phyloP scores from a whole-genome alignment of 2,797 vertebrate species.

The Apodemus agrarius region DNA sequence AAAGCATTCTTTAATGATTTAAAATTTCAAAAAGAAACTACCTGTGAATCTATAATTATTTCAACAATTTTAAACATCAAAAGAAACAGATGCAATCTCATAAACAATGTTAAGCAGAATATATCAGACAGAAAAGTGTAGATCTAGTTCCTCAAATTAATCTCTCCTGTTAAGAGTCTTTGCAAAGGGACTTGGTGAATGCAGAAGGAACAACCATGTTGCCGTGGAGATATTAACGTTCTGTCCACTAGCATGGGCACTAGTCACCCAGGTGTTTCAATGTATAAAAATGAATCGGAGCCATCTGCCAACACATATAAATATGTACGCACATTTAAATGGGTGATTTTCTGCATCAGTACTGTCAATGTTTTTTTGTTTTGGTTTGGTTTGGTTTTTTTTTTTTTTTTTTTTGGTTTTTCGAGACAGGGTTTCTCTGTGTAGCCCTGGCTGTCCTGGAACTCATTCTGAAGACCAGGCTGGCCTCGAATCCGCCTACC shows the following conservation, averaged over 20 bases:
- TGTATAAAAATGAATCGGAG: slow-evolving; percentile 3
- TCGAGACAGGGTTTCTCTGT: too few species aligned
- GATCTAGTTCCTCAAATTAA: not conserved
- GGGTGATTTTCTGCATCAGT: not conserved
- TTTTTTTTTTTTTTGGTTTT: too few species aligned
- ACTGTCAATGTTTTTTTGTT: too few species aligned
- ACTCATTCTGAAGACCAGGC: too few species aligned
- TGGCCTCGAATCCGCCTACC: too few species aligned
- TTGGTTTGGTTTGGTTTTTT: too few species aligned
- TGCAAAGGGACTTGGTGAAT: not conserved
- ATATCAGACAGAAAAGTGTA: not conserved
- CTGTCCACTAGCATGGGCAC: not conserved
- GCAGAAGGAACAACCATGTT: not conserved
- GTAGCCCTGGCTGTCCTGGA: too few species aligned
- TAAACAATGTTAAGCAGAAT: slow-evolving; percentile 55
- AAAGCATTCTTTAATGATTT: slow-evolving; percentile 30
- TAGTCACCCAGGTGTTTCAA: not conserved
- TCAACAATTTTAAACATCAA: slow-evolving; percentile 2
- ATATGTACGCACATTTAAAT: not conserved
- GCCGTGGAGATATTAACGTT: not conserved
- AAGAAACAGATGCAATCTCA: slow-evolving; percentile 49
- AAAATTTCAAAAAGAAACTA: slow-evolving; percentile 44
- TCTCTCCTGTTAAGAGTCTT: slow-evolving; percentile 5
- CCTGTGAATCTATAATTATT: slow-evolving; percentile 23
- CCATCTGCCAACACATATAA: not conserved